phyloP scores from a whole-genome alignment of 1,140 invertebrate genomes.

The Pachypeltis micranthus region DNA sequence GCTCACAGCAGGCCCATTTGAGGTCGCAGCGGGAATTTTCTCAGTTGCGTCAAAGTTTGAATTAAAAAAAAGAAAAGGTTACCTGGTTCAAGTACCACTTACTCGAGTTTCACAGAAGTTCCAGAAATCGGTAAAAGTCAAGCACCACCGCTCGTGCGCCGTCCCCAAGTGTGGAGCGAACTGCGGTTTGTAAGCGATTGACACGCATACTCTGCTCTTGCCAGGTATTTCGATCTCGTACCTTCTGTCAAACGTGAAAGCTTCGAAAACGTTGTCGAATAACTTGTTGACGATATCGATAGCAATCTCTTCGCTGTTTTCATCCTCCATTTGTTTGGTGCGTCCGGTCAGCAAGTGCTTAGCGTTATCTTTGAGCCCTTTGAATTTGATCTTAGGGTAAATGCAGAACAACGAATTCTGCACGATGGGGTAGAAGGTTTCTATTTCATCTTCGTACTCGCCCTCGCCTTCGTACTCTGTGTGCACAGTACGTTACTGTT shows the following conservation, averaged over 20 bases:
- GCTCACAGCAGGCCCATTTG: too few species aligned
- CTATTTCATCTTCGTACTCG: background rate
- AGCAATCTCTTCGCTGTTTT: background rate
- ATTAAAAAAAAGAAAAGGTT: too few species aligned
- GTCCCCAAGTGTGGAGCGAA: background rate
- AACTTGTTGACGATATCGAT: background rate
- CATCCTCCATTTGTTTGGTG: background rate
- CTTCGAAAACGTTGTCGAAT: background rate
- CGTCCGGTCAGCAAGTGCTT: too few species aligned
- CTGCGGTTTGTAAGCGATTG: background rate
- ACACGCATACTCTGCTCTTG: background rate
- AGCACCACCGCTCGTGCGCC: background rate
- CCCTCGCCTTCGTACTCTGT: background rate
- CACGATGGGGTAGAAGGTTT: background rate
- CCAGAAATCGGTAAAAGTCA: background rate
- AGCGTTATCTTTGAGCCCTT: background rate
- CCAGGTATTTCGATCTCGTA: background rate
- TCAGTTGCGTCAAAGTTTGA: too few species aligned
- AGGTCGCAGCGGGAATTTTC: too few species aligned
- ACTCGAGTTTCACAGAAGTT: background rate
- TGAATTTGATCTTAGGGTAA: background rate
- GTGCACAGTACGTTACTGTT: too few species aligned
- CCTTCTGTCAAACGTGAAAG: background rate
- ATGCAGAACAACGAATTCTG: background rate
- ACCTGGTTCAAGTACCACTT: too few species aligned